These are phyloP conservation scores for Eospalax fontanierii DNA, from an alignment of 2,797 vertebrate species.

Conservation along the genomic window DNA sequence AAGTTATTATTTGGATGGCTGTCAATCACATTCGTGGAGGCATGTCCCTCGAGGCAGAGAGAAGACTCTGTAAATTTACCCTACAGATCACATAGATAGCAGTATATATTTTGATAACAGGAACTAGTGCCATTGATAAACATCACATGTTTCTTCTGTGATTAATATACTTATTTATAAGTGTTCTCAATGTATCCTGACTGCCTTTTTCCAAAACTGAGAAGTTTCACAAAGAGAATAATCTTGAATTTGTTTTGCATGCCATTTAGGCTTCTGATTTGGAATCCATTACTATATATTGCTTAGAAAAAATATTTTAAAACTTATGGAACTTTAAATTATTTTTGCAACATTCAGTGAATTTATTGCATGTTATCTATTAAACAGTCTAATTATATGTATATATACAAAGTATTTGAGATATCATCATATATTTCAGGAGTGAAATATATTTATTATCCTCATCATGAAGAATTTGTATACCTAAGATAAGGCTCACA, in stretches of 20 bases:
- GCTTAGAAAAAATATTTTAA: not conserved
- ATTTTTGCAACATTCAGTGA: not conserved
- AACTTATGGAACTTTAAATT: constrained; percentile 61
- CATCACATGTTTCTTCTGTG: not conserved
- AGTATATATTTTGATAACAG: not conserved
- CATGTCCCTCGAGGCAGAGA: no score
- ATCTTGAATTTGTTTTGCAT: not conserved
- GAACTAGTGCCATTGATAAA: not conserved
- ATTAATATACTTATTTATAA: not conserved
- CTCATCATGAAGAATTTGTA: constrained; percentile 73
- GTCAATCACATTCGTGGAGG: no score
- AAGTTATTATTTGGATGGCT: no score
- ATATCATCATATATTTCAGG: constrained; percentile 75
- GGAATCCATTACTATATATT: not conserved
- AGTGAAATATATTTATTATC: constrained; percentile 73
- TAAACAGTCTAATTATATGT: not conserved
- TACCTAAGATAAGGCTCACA: constrained; percentile 64
- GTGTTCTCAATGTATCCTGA: not conserved
- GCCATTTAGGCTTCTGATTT: not conserved
- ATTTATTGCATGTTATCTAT: not conserved
- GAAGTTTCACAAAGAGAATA: not conserved
- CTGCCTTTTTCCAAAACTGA: not conserved
- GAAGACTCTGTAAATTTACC: no score
- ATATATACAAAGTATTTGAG: not conserved
- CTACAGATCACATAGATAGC: no score